Percentiles rank a stretch among this genome's conserved stretches.
Evolutionary conservation across 2,888 invertebrate species (phyloP).

Genomic region (Stenodera caucasica): DNA sequence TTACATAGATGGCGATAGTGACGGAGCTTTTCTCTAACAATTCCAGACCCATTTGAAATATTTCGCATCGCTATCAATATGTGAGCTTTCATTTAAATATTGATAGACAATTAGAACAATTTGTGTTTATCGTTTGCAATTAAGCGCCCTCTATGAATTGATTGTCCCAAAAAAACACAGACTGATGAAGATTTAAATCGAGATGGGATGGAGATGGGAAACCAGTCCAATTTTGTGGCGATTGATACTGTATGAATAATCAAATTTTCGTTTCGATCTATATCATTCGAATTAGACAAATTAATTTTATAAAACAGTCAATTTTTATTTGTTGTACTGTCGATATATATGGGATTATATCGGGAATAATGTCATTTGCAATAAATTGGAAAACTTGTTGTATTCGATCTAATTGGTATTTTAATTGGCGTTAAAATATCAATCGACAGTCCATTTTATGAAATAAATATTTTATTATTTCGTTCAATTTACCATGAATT

Average conservation of each 20-base stretch:
- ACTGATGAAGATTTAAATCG: too few relatives aligned
- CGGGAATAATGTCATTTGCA: background rate
- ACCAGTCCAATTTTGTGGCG: too few relatives aligned
- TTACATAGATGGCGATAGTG: slow-evolving; percentile 22
- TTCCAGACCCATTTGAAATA: background rate
- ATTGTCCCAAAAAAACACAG: too few relatives aligned
- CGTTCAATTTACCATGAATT: background rate
- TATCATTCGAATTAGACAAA: background rate
- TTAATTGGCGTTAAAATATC: background rate
- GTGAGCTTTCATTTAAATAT: too few relatives aligned
- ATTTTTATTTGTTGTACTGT: background rate
- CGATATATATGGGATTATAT: background rate
- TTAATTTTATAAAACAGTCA: background rate
- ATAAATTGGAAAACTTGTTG: background rate
- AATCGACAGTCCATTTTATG: too few relatives aligned
- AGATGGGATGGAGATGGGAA: too few relatives aligned
- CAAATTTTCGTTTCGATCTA: background rate
- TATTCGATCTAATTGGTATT: background rate
- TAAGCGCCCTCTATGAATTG: too few relatives aligned
- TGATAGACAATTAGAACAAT: background rate
- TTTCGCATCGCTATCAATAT: too few relatives aligned
- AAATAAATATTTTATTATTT: too few relatives aligned
- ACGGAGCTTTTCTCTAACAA: background rate
- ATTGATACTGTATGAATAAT: too few relatives aligned
- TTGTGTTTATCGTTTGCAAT: too few relatives aligned